phyloP scores from a whole-genome alignment of 2,888 invertebrate species.

The Teleiodes luculella region DNA sequence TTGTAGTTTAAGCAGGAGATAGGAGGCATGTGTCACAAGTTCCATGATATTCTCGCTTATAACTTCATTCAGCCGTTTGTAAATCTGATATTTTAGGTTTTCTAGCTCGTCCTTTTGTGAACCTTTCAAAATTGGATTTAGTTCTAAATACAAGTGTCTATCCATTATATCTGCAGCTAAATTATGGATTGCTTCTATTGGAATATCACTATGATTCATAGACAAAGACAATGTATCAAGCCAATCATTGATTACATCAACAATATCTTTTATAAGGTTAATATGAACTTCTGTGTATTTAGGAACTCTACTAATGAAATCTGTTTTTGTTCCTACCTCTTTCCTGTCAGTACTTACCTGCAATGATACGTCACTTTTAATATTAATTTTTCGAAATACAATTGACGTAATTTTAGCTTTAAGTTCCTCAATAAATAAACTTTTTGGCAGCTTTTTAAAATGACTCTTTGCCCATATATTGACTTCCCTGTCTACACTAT shows the following conservation, averaged over 20 bases:
- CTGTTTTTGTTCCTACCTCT: background rate
- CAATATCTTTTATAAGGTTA: background rate
- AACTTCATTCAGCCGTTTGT: slow-evolving; percentile 58
- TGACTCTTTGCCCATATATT: slow-evolving; percentile 16
- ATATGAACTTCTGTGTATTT: background rate
- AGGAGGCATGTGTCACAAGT: slow-evolving; percentile 40
- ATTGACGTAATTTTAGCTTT: slow-evolving; percentile 14
- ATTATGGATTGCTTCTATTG: slow-evolving; percentile 33
- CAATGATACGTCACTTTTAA: background rate
- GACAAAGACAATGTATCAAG: background rate
- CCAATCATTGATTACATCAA: background rate
- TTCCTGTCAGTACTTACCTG: background rate
- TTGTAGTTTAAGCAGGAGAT: slow-evolving; percentile 38
- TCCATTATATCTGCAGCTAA: slow-evolving; percentile 57
- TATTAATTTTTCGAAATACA: background rate
- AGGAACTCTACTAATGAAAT: background rate
- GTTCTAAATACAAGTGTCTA: slow-evolving; percentile 49
- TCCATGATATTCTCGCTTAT: slow-evolving; percentile 40
- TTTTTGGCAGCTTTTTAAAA: slow-evolving; percentile 4
- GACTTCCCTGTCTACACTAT: slow-evolving; percentile 19
- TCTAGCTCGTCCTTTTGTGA: slow-evolving; percentile 43
- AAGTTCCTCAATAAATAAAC: slow-evolving; percentile 2
- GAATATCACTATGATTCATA: background rate
- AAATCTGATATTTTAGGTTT: slow-evolving; percentile 57
- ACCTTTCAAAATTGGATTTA: slow-evolving; percentile 30